phyloP scores from a whole-genome alignment of 1,140 invertebrate species.

The Trinorchestia longiramus region DNA sequence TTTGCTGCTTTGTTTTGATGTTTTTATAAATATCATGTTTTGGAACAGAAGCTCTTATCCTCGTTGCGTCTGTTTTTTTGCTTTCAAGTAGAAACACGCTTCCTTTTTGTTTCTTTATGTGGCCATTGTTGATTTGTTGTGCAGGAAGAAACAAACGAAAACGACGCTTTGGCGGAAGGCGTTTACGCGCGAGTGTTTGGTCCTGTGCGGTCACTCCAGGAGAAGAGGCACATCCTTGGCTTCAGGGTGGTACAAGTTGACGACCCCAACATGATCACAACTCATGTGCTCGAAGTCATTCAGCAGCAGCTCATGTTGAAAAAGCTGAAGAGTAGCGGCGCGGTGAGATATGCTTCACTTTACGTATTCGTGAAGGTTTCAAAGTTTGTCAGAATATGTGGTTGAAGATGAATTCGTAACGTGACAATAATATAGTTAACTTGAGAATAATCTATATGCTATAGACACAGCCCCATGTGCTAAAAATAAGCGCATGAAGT shows the following conservation, averaged over 20 bases:
- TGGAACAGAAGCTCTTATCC: no score
- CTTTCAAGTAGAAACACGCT: no score
- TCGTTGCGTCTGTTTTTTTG: no score
- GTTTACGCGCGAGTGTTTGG: background rate
- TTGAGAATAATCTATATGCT: background rate
- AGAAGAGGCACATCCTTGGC: background rate
- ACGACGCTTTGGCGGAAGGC: background rate
- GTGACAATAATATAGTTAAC: background rate
- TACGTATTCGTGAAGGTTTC: background rate
- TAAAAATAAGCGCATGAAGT: background rate
- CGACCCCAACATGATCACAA: slow-evolving; percentile 4
- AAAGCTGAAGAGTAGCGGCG: background rate
- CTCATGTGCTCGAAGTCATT: slow-evolving; percentile 28
- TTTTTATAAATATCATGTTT: no score
- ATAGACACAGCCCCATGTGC: no score
- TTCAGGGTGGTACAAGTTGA: background rate
- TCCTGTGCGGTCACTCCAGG: background rate
- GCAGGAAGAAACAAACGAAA: background rate
- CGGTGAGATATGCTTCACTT: background rate
- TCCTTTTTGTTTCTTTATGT: no score
- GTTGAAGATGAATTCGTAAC: background rate
- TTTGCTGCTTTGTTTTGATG: no score
- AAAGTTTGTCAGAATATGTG: background rate
- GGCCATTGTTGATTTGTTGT: no score
- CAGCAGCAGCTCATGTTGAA: background rate